These are phyloP conservation scores for Tetramorium simillimum DNA, from an alignment of 1,140 invertebrate genomes.

Conservation along the genomic window DNA sequence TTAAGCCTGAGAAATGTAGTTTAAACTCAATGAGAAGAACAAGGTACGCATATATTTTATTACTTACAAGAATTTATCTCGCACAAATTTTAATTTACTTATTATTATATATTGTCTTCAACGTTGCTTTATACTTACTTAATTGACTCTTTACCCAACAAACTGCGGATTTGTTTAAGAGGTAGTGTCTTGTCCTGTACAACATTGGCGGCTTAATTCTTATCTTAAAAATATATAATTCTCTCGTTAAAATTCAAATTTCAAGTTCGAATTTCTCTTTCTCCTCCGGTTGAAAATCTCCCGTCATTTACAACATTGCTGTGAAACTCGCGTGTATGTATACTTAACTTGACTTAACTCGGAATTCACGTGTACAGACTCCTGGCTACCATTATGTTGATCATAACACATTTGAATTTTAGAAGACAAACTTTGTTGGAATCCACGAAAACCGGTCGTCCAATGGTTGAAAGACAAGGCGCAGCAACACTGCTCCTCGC, in stretches of 20 bases:
- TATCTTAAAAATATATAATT: slow-evolving; percentile 13
- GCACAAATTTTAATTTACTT: slow-evolving; percentile 2
- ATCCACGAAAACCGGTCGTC: no score
- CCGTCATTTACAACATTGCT: no score
- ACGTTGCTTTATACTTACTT: slow-evolving; percentile 7
- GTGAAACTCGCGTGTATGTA: no score
- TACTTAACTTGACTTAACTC: no score
- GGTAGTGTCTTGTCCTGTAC: not conserved
- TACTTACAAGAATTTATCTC: not conserved
- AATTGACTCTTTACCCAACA: not conserved
- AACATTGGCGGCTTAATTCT: slow-evolving; percentile 39
- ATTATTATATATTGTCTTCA: not conserved
- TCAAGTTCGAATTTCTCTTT: not conserved
- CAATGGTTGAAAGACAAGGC: no score
- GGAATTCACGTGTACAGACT: no score
- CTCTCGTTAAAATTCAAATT: not conserved
- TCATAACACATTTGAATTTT: no score
- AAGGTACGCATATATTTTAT: not conserved
- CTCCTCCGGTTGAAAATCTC: no score
- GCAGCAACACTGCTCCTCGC: not conserved
- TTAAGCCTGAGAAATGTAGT: not conserved
- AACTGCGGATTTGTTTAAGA: not conserved
- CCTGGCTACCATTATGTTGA: no score
- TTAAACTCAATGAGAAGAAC: not conserved
- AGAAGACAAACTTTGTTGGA: no score